Evolutionary conservation across 2,888 invertebrate species (phyloP).

Genomic region (Cephalotes varians): DNA sequence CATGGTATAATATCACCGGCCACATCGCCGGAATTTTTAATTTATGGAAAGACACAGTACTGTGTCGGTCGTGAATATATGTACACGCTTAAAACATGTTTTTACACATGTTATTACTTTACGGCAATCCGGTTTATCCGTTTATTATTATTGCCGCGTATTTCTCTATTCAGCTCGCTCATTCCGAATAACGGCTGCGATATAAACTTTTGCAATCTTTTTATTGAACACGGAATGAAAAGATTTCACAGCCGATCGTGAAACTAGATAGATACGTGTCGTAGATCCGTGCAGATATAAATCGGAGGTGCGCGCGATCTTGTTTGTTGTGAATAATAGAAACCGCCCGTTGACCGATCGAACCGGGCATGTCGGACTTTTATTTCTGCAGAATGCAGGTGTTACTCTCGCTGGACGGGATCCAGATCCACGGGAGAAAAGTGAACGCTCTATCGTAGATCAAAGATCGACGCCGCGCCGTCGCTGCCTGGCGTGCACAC

Average conservation of each 20-base stretch:
- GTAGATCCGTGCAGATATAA: constrained; percentile 1
- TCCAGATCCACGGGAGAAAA: constrained; percentile 63
- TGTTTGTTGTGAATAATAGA: constrained; percentile 66
- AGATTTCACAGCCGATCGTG: background rate
- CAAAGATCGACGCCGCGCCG: constrained; percentile 74
- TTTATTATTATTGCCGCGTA: background rate
- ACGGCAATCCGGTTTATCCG: background rate
- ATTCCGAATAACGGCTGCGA: background rate
- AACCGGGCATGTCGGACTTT: constrained; percentile 56
- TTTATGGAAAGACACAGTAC: background rate
- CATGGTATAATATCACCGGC: background rate
- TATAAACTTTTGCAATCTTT: background rate
- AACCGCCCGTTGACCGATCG: constrained; percentile 54
- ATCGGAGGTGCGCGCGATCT: constrained; percentile 40
- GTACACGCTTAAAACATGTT: background rate
- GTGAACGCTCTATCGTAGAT: constrained; percentile 74
- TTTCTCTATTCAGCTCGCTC: background rate
- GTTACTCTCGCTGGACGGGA: constrained; percentile 65
- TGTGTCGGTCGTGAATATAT: background rate
- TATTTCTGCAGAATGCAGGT: constrained; percentile 77
- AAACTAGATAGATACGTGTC: background rate
- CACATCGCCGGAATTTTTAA: background rate
- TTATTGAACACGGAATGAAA: background rate
- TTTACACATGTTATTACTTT: too few species aligned
- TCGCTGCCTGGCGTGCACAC: constrained; percentile 42